Evolutionary conservation across 2,113 vertebrate species (phyloP).

Genomic region (Oncorhynchus keta): DNA sequence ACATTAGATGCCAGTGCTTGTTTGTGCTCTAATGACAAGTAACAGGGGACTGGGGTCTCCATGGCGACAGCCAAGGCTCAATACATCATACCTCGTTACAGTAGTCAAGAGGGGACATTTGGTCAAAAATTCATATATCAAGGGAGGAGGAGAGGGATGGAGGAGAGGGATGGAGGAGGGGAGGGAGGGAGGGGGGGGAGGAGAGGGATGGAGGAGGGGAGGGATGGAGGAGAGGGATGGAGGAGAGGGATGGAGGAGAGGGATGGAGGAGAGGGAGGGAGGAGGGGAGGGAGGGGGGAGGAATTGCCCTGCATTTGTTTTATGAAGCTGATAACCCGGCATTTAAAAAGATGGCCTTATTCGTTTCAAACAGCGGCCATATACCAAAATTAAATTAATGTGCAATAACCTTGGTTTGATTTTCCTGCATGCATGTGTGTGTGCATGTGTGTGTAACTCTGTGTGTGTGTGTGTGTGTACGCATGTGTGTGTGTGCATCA

Average conservation of each 20-base stretch:
- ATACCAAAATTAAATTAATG: constrained; percentile 56
- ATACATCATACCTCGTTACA: constrained; percentile 86
- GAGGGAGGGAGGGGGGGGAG: not conserved
- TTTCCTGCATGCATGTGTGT: constrained; percentile 22
- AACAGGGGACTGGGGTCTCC: constrained; percentile 82
- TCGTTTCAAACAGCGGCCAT: constrained; percentile 64
- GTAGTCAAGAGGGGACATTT: constrained; percentile 79
- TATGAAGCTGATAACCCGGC: constrained; percentile 64
- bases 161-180: constrained; percentile 27
- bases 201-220: constrained; percentile 27
- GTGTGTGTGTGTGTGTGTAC: constrained; percentile 31
- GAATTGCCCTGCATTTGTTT: constrained; percentile 65
- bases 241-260: constrained; percentile 40
- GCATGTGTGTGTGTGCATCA: constrained; percentile 11
- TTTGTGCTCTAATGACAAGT: constrained; percentile 86
- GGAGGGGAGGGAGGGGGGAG: constrained; percentile 21
- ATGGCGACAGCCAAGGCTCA: constrained; percentile 84
- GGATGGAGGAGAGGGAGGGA: constrained; percentile 10
- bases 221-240: constrained; percentile 44
- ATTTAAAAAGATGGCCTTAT: constrained; percentile 69
- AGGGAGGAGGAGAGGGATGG: constrained; percentile 51
- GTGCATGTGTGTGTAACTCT: not conserved
- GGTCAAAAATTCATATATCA: constrained; percentile 80
- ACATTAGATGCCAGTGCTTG: constrained; percentile 82
- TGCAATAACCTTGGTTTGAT: constrained; percentile 70